Evolutionary conservation across 2,113 vertebrate species (phyloP), one percentile per base, ranked within the genome.

Genomic region (Apodemus speciosus): DNA sequence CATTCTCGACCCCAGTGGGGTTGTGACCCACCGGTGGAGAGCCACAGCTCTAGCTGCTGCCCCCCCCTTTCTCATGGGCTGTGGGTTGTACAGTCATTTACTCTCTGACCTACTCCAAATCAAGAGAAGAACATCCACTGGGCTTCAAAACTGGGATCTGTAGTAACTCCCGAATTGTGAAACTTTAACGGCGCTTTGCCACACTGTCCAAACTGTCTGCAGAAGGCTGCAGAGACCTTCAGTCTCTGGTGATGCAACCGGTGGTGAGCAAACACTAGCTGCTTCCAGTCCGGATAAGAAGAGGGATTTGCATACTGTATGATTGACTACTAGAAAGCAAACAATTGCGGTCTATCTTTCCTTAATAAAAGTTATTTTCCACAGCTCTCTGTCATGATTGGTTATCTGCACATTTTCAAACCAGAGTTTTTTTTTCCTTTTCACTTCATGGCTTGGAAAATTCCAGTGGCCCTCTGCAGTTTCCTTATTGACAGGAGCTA

Each of bases 401-500:
- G 32, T 32, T 92, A 73, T 72, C 23, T 40, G 27, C 21, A 71
- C 49, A 32, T 83, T 93, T 86, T 89, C 76, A 56, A 80, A 96
- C 68, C 73, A 66, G 85, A 92, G 56, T 80, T 76, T 85, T 73
- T 73, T 85, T 68, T 53, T 15, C n/a, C 6, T 53, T 79, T 38
- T 51, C 66, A 84, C 92, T 75, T 56, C 60, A 88, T 85, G 64
- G 79, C 93, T 92, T 96, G 91, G 89, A 96, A 97, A 96, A 92
- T 94, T 95, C 92, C 92, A 87, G 68, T 85, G 14, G 30, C 85
- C 66, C 92, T 93, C 56, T 83, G 77, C 58, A 64, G 85, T 83
- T 95, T 92, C 85, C 85, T 94, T 96, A 95, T 87, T 97, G 96
- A 96, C 89, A 62, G 90, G 58, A 72, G 90, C 88, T 92, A 94